phyloP scores from a whole-genome alignment of 2,888 invertebrate genomes.

The Heliconius hortense region DNA sequence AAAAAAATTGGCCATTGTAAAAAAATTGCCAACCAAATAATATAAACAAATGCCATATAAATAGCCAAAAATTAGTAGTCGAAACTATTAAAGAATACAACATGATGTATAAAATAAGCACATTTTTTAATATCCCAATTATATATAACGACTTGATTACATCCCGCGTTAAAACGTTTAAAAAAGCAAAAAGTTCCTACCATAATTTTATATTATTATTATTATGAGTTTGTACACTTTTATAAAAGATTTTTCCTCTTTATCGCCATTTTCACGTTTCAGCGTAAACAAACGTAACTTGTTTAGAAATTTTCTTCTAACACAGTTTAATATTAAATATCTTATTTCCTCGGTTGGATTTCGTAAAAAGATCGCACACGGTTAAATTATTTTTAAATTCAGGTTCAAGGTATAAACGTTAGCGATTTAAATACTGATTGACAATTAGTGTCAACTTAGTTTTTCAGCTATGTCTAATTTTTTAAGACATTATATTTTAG shows the following conservation, averaged over 20 bases:
- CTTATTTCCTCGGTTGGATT: constrained; percentile 13
- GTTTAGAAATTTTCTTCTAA: constrained; percentile 3
- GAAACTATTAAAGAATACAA: neutral
- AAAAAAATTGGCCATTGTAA: too few relatives aligned
- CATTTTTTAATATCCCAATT: neutral
- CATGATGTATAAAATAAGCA: neutral
- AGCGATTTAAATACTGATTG: neutral
- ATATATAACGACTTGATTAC: constrained; percentile 1
- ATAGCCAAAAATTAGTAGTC: too few relatives aligned
- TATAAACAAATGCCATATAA: too few relatives aligned
- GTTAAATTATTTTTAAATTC: constrained; percentile 5
- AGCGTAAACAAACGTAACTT: constrained; percentile 20
- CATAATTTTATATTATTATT: constrained; percentile 11
- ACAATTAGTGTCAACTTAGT: too few relatives aligned
- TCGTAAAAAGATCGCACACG: constrained; percentile 13
- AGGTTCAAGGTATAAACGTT: neutral
- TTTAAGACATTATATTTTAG: too few relatives aligned
- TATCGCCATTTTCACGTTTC: constrained; percentile 9
- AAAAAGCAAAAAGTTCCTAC: neutral
- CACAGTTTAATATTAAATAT: constrained; percentile 21
- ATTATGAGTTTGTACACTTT: neutral
- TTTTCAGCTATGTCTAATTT: too few relatives aligned
- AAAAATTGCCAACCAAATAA: too few relatives aligned
- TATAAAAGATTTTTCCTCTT: constrained; percentile 8
- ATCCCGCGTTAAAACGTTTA: neutral